phyloP scores from a whole-genome alignment of 2,888 invertebrate species.

The Nymphalis c-album region DNA sequence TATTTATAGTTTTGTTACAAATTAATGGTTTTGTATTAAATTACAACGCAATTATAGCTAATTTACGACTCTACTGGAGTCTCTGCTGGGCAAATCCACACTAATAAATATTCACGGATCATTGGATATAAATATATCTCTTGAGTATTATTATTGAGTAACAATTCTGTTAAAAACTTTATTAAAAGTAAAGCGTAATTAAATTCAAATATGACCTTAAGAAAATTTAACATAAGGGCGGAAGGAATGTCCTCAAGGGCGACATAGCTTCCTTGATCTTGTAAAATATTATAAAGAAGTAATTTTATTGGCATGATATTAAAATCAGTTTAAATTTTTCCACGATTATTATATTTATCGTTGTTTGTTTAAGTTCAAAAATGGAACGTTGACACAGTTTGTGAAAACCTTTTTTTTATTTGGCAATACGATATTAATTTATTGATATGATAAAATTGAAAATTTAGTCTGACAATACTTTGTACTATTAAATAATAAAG shows the following conservation, averaged over 20 bases:
- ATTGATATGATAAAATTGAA: neutral
- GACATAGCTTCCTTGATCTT: conserved; percentile 34
- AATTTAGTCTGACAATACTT: neutral
- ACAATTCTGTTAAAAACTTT: neutral
- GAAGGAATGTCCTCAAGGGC: conserved; percentile 32
- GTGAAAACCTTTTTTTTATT: no score
- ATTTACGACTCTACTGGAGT: no score
- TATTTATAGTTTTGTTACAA: no score
- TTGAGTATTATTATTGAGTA: neutral
- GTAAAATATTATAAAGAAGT: conserved; percentile 8
- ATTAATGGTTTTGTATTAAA: no score
- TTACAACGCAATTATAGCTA: no score
- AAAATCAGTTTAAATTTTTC: conserved; percentile 15
- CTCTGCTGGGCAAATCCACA: no score
- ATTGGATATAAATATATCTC: neutral
- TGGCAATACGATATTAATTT: neutral
- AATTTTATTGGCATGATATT: neutral
- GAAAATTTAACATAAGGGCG: conserved; percentile 21
- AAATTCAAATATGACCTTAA: conserved; percentile 3
- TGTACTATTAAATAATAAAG: neutral
- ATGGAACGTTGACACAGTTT: neutral
- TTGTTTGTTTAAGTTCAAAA: neutral
- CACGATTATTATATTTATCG: neutral
- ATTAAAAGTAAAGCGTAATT: neutral
- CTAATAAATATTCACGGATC: no score